Conservation (phyloP, 2,797 vertebrate species). For the Urocyon cinereoargenteus region DNA sequence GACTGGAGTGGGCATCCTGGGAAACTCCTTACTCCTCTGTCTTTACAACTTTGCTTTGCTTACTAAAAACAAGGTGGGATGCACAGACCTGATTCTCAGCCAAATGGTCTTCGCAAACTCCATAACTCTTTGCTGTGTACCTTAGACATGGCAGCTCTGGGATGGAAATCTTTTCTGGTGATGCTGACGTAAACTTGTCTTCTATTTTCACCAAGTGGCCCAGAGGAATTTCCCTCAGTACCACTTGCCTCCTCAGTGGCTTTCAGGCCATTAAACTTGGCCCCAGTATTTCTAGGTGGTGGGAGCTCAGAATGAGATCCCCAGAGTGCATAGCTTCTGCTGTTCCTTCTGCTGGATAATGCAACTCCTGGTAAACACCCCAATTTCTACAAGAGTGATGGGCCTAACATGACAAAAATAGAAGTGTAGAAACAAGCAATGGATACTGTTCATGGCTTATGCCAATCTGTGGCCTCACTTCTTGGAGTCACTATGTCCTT, state of each 20-base stretch:
- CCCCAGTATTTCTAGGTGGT: background rate
- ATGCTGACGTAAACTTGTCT: background rate
- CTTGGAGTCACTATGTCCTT: too few species aligned
- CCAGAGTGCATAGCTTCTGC: background rate
- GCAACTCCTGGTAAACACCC: too few species aligned
- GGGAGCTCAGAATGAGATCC: background rate
- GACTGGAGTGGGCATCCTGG: too few species aligned
- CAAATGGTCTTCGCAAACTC: background rate
- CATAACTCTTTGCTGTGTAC: background rate
- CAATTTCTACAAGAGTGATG: too few species aligned
- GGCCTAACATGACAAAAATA: too few species aligned
- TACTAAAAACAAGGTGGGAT: too few species aligned
- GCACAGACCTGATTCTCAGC: too few species aligned
- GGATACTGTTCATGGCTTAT: too few species aligned
- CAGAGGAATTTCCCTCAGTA: conserved; percentile 26
- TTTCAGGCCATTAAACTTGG: background rate
- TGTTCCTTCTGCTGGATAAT: background rate
- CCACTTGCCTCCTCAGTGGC: background rate
- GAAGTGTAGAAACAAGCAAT: too few species aligned
- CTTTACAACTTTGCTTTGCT: too few species aligned
- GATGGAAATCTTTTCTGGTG: background rate
- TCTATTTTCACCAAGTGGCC: background rate
- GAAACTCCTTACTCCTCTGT: too few species aligned
- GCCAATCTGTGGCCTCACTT: too few species aligned
- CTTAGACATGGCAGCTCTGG: background rate